These are phyloP conservation scores for Anoplophora glabripennis DNA, from an alignment of 1,140 invertebrate genomes.

Conservation along the genomic window DNA sequence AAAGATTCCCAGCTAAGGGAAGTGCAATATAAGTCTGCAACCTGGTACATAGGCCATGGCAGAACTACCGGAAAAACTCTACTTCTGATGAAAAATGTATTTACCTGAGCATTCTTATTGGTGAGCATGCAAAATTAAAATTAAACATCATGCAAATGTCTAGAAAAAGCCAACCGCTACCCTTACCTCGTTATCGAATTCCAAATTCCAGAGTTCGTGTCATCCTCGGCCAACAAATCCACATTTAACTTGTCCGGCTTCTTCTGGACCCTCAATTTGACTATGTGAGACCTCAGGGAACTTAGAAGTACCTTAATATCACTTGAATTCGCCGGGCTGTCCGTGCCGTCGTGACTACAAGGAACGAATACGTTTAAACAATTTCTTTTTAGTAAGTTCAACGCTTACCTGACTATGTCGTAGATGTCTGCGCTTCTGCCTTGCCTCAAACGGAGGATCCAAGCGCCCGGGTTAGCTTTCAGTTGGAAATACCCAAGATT, in stretches of 20 bases:
- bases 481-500: conserved; percentile 98
- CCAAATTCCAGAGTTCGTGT: conserved; percentile 74
- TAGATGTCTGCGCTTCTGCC: conserved; percentile 95
- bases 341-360: conserved; percentile 71
- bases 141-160: neutral
- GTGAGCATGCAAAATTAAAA: conserved; percentile 24
- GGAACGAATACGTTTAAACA: neutral
- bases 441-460: conserved; percentile 82
- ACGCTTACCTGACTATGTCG: conserved; percentile 66
- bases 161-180: conserved; percentile 6
- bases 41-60: no score
- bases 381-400: neutral
- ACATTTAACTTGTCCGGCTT: conserved; percentile 81
- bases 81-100: neutral
- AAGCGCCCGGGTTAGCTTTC: conserved; percentile 96
- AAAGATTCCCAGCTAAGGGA: no score
- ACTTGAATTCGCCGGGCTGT: conserved; percentile 62
- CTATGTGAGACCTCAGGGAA: conserved; percentile 84
- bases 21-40: no score
- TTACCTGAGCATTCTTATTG: conserved; percentile 13
- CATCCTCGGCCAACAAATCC: conserved; percentile 80
- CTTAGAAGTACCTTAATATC: conserved; percentile 84
- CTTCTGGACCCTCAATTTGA: conserved; percentile 88
- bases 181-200: conserved; percentile 86
- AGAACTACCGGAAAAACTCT: no score